phyloP scores from a whole-genome alignment of 2,113 vertebrate species.

The Semicossyphus pulcher region DNA sequence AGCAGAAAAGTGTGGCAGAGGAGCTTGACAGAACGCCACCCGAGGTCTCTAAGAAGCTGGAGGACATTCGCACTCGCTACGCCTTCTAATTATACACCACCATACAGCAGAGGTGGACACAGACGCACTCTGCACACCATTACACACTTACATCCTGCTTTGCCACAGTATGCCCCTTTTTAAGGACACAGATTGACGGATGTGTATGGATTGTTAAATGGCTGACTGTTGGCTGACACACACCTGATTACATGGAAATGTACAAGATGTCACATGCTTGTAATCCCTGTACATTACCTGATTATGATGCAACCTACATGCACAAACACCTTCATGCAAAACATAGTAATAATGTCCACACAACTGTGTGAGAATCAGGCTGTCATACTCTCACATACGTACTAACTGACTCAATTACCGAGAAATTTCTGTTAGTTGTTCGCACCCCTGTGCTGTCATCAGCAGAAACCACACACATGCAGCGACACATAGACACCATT shows the following conservation, averaged over 20 bases:
- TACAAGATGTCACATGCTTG: background rate
- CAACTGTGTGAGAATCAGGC: background rate
- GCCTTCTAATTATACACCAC: slow-evolving; percentile 87
- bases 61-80: slow-evolving; percentile 97
- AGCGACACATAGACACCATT: background rate
- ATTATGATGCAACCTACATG: background rate
- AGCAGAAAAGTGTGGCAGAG: slow-evolving; percentile 97
- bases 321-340: too few species aligned
- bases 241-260: background rate
- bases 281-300: background rate
- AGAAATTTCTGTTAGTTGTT: slow-evolving; percentile 5
- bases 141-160: background rate
- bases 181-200: background rate
- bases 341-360: slow-evolving; percentile 4
- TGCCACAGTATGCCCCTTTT: background rate
- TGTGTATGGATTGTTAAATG: background rate
- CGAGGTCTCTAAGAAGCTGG: slow-evolving; percentile 98
- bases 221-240: background rate
- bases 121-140: background rate
- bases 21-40: slow-evolving; percentile 97
- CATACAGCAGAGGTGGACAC: background rate
- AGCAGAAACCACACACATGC: background rate
- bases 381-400: too few species aligned
- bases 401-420: background rate
- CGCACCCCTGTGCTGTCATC: background rate